Conservation (phyloP, 2,888 invertebrate species). For the Sylvicola cinctus region DNA sequence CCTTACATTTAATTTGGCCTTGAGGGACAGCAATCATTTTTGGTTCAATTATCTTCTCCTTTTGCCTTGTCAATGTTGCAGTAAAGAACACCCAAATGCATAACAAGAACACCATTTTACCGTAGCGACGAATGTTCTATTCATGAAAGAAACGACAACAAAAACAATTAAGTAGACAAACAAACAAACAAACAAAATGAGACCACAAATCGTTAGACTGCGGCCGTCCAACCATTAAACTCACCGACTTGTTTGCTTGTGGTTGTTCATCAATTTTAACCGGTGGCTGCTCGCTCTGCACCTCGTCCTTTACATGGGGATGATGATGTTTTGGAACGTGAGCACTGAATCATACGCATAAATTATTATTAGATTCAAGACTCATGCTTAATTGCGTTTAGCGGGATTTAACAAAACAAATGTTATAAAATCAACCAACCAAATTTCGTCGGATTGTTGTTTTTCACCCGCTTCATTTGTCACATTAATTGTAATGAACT, state of each 20-base stretch:
- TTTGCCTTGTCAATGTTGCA: conserved; percentile 15
- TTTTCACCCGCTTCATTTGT: conserved; percentile 3
- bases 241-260: conserved; percentile 1
- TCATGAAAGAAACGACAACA: conserved; percentile 1
- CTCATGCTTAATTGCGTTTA: no score
- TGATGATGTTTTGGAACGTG: no score
- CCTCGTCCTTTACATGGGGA: no score
- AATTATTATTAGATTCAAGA: no score
- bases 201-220: background rate
- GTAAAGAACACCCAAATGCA: conserved; percentile 19
- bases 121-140: no score
- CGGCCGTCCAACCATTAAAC: background rate
- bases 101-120: conserved; percentile 10
- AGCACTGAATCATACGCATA: no score
- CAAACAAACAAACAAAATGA: background rate
- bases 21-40: conserved; percentile 19
- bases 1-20: conserved; percentile 17
- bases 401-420: no score
- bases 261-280: no score
- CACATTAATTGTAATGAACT: conserved; percentile 14
- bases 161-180: background rate
- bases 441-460: conserved; percentile 1
- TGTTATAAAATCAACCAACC: conserved; percentile 4
- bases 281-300: no score
- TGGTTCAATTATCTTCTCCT: conserved; percentile 19